Conservation (phyloP, 1,140 invertebrate species). For the Parapsyche elsis region DNA sequence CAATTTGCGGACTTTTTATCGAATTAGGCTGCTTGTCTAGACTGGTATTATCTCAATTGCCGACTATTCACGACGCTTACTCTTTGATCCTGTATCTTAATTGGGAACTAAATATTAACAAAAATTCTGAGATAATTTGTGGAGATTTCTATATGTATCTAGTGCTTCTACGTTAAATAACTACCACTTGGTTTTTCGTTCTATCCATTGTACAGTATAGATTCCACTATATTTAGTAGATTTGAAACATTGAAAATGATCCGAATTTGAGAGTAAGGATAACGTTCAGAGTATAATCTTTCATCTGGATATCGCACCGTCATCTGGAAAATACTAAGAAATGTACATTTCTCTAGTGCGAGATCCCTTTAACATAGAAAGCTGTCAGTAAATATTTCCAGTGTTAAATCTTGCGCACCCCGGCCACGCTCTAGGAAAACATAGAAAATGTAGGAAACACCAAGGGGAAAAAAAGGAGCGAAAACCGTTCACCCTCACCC, state of each 20-base stretch:
- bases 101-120: not conserved
- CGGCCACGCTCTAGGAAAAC: not conserved
- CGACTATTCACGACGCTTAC: constrained; percentile 45
- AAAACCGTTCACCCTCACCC: constrained; percentile 5
- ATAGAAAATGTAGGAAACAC: not conserved
- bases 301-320: constrained; percentile 39
- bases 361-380: constrained; percentile 50
- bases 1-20: constrained; percentile 22
- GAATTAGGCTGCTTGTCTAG: constrained; percentile 38
- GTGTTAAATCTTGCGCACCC: constrained; percentile 29
- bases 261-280: not conserved
- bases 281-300: not conserved
- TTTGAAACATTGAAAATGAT: no score
- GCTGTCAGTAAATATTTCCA: constrained; percentile 51
- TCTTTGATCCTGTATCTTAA: constrained; percentile 34
- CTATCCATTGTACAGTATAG: no score
- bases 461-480: not conserved
- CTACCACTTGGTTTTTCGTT: no score
- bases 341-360: constrained; percentile 39
- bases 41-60: constrained; percentile 38
- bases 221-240: not conserved
- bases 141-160: no score
- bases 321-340: constrained; percentile 47
- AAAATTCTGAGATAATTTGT: not conserved
- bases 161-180: no score